Evolutionary conservation across 1,140 invertebrate genomes (phyloP).

Genomic region (Lepidurus arcticus): DNA sequence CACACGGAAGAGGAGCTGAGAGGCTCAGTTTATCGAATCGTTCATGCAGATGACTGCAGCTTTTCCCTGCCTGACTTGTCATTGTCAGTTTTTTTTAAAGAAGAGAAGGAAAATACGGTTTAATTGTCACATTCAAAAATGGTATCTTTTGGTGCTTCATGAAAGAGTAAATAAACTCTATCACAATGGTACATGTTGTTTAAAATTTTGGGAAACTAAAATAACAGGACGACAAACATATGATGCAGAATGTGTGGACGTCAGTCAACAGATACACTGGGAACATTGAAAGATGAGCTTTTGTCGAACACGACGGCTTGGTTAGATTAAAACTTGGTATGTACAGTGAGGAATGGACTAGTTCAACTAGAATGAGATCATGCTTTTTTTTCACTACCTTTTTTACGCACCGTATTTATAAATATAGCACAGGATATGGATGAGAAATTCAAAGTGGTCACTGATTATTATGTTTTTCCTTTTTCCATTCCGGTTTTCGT

Average conservation of each 20-base stretch:
- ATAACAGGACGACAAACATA: not conserved
- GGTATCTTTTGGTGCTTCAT: not conserved
- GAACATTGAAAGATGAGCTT: slow-evolving; percentile 19
- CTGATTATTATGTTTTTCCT: no score
- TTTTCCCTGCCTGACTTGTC: not conserved
- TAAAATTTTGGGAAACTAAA: not conserved
- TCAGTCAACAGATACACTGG: not conserved
- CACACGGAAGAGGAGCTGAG: not conserved
- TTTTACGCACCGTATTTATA: not conserved
- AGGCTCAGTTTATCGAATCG: not conserved
- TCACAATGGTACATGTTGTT: slow-evolving; percentile 3
- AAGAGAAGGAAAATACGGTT: not conserved
- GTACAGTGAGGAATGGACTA: slow-evolving; percentile 21
- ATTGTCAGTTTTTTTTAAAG: not conserved
- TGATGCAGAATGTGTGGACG: not conserved
- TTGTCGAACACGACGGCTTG: not conserved
- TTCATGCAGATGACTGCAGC: not conserved
- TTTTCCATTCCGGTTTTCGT: no score
- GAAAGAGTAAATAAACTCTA: slow-evolving; percentile 17
- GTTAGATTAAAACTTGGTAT: not conserved
- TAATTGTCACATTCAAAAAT: no score
- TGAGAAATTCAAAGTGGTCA: not conserved
- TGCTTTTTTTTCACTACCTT: not conserved
- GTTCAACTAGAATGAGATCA: slow-evolving; percentile 22
- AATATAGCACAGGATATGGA: slow-evolving; percentile 15